These are phyloP conservation scores for Hipparchia semele DNA, from an alignment of 2,888 invertebrate genomes.

Conservation along the genomic window DNA sequence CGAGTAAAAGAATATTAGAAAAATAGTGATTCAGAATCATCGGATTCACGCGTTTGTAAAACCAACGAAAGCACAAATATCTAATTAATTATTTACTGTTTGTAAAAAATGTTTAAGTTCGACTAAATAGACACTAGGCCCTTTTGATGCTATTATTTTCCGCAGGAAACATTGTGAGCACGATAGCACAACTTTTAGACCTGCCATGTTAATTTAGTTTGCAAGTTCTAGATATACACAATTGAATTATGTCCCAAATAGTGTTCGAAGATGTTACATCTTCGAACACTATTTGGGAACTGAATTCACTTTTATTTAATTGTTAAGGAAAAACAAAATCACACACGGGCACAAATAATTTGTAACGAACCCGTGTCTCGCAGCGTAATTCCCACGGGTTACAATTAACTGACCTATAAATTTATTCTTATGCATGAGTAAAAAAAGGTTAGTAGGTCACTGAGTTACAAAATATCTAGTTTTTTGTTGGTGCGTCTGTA, in stretches of 20 bases:
- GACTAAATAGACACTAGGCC: too few species aligned
- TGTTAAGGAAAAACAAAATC: conserved; percentile 3
- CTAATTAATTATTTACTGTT: neutral
- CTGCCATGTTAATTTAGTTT: too few species aligned
- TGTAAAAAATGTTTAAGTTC: neutral
- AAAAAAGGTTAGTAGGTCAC: conserved; percentile 40
- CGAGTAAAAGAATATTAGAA: too few species aligned
- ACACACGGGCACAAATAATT: neutral
- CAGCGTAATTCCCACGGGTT: conserved; percentile 28
- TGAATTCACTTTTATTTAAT: neutral
- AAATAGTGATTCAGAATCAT: neutral
- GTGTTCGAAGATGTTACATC: too few species aligned
- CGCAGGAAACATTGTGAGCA: too few species aligned
- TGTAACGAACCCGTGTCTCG: conserved; percentile 22
- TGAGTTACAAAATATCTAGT: conserved; percentile 33
- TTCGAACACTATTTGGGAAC: too few species aligned
- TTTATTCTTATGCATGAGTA: conserved; percentile 28
- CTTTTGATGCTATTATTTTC: too few species aligned
- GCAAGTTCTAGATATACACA: too few species aligned
- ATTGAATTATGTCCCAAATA: too few species aligned
- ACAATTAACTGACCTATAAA: conserved; percentile 33
- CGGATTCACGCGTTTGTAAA: neutral
- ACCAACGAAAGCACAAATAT: neutral
- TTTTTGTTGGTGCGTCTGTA: conserved; percentile 21
- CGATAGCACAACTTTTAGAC: too few species aligned